Conservation (phyloP, 2,113 vertebrate genomes). For the Callopanchax toddi region DNA sequence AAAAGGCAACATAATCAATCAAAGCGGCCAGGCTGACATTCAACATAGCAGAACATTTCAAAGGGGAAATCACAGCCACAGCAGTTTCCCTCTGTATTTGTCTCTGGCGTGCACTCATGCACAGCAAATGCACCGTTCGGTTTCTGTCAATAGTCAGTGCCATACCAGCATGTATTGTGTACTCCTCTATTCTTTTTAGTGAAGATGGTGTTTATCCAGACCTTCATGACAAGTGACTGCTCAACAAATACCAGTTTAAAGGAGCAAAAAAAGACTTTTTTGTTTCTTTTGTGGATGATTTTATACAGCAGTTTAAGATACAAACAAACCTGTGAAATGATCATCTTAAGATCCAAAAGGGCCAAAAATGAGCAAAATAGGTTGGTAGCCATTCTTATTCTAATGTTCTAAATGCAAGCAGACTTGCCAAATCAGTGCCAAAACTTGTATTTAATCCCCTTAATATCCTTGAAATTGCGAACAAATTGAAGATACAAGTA, state of each 20-base stretch:
- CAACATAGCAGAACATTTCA: conserved; percentile 56
- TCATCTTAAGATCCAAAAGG: too few relatives aligned
- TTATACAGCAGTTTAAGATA: not conserved
- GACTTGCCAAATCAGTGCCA: too few relatives aligned
- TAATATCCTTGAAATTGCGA: conserved; percentile 34
- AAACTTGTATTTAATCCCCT: conserved; percentile 41
- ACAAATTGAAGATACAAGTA: conserved; percentile 19
- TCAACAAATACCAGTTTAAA: not conserved
- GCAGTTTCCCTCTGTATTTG: conserved; percentile 32
- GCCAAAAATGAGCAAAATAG: too few relatives aligned
- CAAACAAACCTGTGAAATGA: too few relatives aligned
- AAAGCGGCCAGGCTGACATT: conserved; percentile 73
- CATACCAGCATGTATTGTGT: not conserved
- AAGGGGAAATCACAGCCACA: conserved; percentile 62
- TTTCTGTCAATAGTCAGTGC: conserved; percentile 1
- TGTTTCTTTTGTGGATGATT: not conserved
- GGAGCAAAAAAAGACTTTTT: not conserved
- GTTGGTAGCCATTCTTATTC: too few relatives aligned
- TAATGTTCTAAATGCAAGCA: too few relatives aligned
- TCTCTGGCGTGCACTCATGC: conserved; percentile 33
- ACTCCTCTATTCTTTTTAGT: not conserved
- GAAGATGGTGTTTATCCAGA: not conserved
- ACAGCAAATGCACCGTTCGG: conserved; percentile 18
- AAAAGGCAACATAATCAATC: conserved; percentile 79
- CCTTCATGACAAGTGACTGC: not conserved